phyloP scores from a whole-genome alignment of 2,888 invertebrate genomes.

The Galerucella nymphaeae region DNA sequence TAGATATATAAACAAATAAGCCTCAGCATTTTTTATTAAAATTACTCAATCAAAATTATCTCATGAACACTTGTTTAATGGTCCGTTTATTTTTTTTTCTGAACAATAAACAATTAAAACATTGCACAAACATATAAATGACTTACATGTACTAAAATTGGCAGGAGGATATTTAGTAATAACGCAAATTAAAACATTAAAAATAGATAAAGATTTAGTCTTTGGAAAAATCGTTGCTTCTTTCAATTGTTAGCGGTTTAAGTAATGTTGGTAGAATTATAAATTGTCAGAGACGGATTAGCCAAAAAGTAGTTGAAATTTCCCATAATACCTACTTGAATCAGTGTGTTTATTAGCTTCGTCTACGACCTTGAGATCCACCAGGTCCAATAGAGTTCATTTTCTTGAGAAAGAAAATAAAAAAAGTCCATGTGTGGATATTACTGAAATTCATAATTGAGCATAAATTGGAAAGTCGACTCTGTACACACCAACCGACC shows the following conservation, averaged over 20 bases:
- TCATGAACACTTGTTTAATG: constrained; percentile 46
- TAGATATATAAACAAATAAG: constrained; percentile 31
- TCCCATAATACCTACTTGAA: too few relatives aligned
- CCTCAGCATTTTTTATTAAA: constrained; percentile 35
- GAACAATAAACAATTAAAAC: constrained; percentile 53
- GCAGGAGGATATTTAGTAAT: constrained; percentile 56
- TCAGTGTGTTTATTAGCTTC: too few relatives aligned
- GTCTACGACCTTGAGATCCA: too few relatives aligned
- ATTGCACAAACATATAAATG: constrained; percentile 49
- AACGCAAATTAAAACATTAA: constrained; percentile 49
- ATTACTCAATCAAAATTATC: constrained; percentile 41
- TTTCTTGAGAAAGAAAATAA: too few relatives aligned
- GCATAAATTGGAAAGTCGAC: too few relatives aligned
- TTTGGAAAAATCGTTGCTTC: constrained; percentile 38
- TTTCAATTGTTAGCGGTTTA: constrained; percentile 48
- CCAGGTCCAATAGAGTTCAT: too few relatives aligned
- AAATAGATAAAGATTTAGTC: constrained; percentile 53
- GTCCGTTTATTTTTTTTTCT: constrained; percentile 32
- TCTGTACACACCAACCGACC: too few relatives aligned
- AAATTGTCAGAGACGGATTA: background rate
- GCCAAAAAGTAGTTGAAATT: background rate
- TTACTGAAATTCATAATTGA: too few relatives aligned
- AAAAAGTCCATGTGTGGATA: too few relatives aligned
- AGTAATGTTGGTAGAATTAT: background rate
- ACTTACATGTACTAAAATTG: constrained; percentile 45